phyloP scores from a whole-genome alignment of 2,797 vertebrate genomes.

The Spheniscus humboldti region DNA sequence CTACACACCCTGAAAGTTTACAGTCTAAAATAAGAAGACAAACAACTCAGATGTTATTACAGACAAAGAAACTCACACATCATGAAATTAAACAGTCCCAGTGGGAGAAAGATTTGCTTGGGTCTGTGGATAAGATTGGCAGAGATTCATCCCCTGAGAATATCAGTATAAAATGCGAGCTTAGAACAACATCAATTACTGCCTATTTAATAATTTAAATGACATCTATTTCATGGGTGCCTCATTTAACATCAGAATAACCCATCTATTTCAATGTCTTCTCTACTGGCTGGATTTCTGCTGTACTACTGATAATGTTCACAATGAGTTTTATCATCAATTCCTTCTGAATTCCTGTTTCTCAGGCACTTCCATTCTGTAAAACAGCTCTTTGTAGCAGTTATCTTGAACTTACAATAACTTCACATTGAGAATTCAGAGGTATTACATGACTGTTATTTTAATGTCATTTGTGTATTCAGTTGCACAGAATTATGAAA shows the following conservation, averaged over 20 bases:
- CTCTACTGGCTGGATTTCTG: background rate
- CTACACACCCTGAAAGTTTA: background rate
- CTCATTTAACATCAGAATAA: background rate
- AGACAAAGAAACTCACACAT: background rate
- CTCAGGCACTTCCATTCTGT: background rate
- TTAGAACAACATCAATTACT: background rate
- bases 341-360: background rate
- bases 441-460: constrained; percentile 31
- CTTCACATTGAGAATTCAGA: background rate
- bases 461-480: constrained; percentile 18
- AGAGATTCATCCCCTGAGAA: background rate
- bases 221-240: background rate
- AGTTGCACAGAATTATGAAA: constrained; percentile 8
- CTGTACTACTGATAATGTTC: background rate
- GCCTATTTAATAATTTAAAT: background rate
- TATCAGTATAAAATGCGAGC: background rate
- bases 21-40: background rate
- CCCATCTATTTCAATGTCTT: background rate
- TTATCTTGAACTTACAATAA: background rate
- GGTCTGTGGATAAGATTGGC: background rate
- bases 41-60: background rate
- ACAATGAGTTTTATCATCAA: background rate
- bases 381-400: background rate
- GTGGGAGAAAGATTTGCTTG: background rate
- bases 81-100: background rate